Conservation (phyloP, 2,888 invertebrate genomes). For the Blomia tropicalis region DNA sequence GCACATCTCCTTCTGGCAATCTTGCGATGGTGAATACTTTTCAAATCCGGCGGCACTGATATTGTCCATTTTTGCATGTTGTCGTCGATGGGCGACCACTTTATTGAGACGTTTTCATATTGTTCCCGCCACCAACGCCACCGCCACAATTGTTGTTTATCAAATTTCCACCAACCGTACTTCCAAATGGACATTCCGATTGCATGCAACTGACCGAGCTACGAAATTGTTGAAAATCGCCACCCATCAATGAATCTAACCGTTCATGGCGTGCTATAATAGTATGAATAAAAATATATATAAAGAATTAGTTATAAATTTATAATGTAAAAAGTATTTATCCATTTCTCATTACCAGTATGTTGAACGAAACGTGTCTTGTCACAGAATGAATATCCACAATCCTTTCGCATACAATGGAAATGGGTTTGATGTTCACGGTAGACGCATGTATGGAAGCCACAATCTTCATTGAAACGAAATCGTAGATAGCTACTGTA, state of each 20-base stretch:
- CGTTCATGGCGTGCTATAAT: conserved; percentile 71
- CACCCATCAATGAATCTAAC: conserved; percentile 81
- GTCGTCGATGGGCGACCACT: conserved; percentile 65
- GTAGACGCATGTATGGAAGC: conserved; percentile 73
- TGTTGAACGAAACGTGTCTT: conserved; percentile 86
- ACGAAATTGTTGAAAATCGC: conserved; percentile 80
- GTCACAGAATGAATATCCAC: conserved; percentile 93
- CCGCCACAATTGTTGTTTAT: conserved; percentile 85
- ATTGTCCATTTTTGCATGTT: conserved; percentile 80
- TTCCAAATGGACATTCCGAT: conserved; percentile 57
- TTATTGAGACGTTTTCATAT: conserved; percentile 91
- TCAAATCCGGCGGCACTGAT: conserved; percentile 86
- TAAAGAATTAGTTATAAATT: not conserved
- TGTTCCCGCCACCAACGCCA: conserved; percentile 86
- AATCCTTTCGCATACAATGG: conserved; percentile 74
- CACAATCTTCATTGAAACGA: conserved; percentile 77
- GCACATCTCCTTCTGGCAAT: conserved; percentile 44
- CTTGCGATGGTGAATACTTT: conserved; percentile 56
- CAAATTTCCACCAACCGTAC: conserved; percentile 25
- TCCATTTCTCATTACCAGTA: conserved; percentile 39
- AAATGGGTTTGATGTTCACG: conserved; percentile 88
- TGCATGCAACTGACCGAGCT: conserved; percentile 76
- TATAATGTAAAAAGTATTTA: not conserved
- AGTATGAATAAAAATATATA: too few relatives aligned
- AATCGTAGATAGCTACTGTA: conserved; percentile 43